Conservation (phyloP, 2,888 invertebrate species). For the Tinea semifulvella region DNA sequence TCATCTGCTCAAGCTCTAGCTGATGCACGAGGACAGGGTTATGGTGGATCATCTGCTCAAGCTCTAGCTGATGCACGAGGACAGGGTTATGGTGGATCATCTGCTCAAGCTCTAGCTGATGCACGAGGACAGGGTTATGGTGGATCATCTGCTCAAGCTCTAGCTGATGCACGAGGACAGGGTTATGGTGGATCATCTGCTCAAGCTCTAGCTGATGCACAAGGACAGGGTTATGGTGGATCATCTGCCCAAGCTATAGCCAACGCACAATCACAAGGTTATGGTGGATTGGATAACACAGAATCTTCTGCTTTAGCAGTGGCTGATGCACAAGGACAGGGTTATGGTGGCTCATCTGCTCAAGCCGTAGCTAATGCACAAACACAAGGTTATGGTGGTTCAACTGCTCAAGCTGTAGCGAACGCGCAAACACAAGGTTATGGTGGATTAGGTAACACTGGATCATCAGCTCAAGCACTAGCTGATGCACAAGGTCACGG, state of each 20-base stretch:
- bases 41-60: constrained; percentile 1
- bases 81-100: not conserved
- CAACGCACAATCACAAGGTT: not conserved
- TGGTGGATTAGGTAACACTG: not conserved
- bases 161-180: not conserved
- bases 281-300: not conserved
- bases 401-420: not conserved
- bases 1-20: not conserved
- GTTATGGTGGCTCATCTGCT: constrained; percentile 2
- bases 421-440: not conserved
- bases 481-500: not conserved
- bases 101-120: not conserved
- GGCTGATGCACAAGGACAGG: not conserved
- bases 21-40: not conserved
- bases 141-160: not conserved
- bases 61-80: not conserved
- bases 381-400: not conserved
- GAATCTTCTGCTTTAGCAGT: not conserved
- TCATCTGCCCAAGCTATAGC: not conserved
- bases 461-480: not conserved
- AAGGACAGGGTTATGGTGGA: not conserved
- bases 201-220: not conserved
- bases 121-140: not conserved
- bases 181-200: not conserved
- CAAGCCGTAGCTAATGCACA: not conserved